phyloP scores from a whole-genome alignment of 2,113 vertebrate genomes.

The Madoqua kirkii region DNA sequence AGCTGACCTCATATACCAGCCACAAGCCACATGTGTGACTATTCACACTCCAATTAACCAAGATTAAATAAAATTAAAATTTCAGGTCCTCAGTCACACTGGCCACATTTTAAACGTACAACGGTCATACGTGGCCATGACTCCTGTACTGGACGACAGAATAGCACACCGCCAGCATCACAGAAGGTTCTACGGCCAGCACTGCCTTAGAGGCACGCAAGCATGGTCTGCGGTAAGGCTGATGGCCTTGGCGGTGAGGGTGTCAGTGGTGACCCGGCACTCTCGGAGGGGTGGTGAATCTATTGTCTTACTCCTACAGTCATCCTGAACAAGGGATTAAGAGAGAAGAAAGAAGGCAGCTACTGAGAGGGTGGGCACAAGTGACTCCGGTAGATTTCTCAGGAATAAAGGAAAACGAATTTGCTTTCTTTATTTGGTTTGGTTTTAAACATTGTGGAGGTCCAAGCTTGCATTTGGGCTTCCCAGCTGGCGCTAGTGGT shows the following conservation, averaged over 20 bases:
- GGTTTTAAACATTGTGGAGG: background rate
- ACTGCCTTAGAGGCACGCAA: background rate
- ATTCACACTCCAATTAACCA: background rate
- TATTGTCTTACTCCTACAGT: background rate
- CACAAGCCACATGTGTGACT: background rate
- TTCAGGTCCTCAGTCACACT: background rate
- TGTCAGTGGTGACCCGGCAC: background rate
- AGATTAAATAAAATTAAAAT: background rate
- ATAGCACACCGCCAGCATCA: background rate
- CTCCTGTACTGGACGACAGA: background rate
- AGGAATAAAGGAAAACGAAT: background rate
- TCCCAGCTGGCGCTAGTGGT: background rate
- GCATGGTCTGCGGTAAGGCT: background rate
- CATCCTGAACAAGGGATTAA: background rate
- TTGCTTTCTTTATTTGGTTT: background rate
- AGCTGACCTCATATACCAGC: accelerated
- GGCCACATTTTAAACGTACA: background rate
- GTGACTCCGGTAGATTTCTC: background rate
- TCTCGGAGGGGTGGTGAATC: background rate
- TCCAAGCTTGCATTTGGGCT: background rate
- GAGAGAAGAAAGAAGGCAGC: background rate
- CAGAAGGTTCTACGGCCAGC: background rate
- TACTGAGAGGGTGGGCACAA: background rate
- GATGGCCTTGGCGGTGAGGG: background rate
- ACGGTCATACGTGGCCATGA: too few species aligned